These are phyloP conservation scores for Sebastes reedi DNA, from an alignment of 2,797 vertebrate genomes.

Conservation along the genomic window DNA sequence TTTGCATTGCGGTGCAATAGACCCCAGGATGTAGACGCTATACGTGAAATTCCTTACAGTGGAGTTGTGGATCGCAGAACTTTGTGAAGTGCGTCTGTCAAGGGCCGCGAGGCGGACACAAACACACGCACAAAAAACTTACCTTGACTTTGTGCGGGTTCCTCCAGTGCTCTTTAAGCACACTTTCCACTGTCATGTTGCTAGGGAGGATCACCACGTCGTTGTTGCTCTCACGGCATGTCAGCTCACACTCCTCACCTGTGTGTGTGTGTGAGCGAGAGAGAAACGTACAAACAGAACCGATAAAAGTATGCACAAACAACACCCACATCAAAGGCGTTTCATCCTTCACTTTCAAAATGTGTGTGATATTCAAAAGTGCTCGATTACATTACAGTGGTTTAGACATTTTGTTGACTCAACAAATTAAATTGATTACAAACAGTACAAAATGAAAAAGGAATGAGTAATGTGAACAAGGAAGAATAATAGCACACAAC, in stretches of 20 bases:
- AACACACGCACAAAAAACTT: slow-evolving; percentile 59
- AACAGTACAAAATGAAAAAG: background rate
- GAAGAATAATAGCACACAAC: background rate
- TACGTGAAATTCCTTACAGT: slow-evolving; percentile 72
- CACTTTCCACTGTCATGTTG: slow-evolving; percentile 88
- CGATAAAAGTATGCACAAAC: slow-evolving; percentile 13
- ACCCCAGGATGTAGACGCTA: slow-evolving; percentile 61
- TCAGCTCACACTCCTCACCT: slow-evolving; percentile 93
- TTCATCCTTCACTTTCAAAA: background rate
- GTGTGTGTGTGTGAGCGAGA: slow-evolving; percentile 19
- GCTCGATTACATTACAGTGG: background rate
- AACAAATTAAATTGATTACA: background rate
- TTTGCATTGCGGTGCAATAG: slow-evolving; percentile 39
- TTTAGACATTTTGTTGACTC: background rate
- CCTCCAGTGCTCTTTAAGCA: slow-evolving; percentile 91
- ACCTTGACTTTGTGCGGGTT: slow-evolving; percentile 95
- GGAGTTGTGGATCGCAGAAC: slow-evolving; percentile 61
- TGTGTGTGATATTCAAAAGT: background rate
- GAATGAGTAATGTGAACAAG: slow-evolving; percentile 4
- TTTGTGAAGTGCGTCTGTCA: slow-evolving; percentile 73
- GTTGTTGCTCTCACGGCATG: slow-evolving; percentile 91
- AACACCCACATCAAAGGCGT: background rate
- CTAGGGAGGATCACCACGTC: slow-evolving; percentile 91
- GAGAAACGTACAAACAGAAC: slow-evolving; percentile 3
- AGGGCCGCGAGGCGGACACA: slow-evolving; percentile 50